Evolutionary conservation across 2,888 invertebrate genomes (phyloP).

Genomic region (Protonemura montana): DNA sequence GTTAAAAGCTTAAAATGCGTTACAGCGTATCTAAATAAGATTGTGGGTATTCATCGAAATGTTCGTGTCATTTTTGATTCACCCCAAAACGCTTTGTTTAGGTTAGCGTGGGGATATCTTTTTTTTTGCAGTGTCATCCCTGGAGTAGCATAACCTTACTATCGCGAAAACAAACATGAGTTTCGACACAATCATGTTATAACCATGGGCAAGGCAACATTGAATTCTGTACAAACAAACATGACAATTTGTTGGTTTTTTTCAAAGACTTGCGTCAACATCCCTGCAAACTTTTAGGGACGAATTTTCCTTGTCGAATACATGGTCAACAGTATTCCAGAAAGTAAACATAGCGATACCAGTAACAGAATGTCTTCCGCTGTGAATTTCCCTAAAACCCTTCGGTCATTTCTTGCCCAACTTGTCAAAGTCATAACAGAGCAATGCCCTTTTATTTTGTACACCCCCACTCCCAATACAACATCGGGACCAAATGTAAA

Average conservation of each 20-base stretch:
- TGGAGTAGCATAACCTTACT: too few relatives aligned
- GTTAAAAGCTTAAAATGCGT: too few relatives aligned
- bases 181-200: background rate
- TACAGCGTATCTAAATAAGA: too few relatives aligned
- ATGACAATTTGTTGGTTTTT: background rate
- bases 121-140: background rate
- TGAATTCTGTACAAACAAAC: background rate
- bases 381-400: too few relatives aligned
- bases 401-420: background rate
- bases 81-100: background rate
- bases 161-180: background rate
- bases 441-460: background rate
- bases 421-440: background rate
- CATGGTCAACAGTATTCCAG: too few relatives aligned
- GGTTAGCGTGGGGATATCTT: too few relatives aligned
- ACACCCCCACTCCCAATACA: background rate
- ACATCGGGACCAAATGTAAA: background rate
- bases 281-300: background rate
- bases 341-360: too few relatives aligned
- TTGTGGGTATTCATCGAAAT: background rate
- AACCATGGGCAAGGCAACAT: background rate
- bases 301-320: background rate
- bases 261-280: background rate
- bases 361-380: too few relatives aligned
- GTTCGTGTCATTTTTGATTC: background rate